Percentiles rank a stretch among this genome's conserved stretches.
Evolutionary conservation across 2,888 invertebrate species (phyloP).

Genomic region (Zaprionus bogoriensis): DNA sequence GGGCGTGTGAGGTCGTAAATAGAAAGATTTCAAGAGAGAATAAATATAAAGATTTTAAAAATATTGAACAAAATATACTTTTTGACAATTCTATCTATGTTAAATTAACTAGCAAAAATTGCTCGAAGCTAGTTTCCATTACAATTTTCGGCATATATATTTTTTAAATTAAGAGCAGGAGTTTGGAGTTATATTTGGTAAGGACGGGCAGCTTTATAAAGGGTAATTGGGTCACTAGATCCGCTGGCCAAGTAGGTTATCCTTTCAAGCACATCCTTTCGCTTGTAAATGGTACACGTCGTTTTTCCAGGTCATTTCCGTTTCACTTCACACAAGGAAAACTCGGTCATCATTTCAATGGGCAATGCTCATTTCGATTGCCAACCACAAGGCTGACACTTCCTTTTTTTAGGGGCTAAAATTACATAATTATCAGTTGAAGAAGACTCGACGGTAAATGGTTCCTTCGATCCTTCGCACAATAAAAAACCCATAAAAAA

Average conservation of each 20-base stretch:
- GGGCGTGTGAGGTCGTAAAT: constrained; percentile 8
- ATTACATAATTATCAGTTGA: constrained; percentile 71
- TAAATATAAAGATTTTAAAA: constrained; percentile 23
- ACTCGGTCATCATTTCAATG: constrained; percentile 43
- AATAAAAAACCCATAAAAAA: constrained; percentile 63
- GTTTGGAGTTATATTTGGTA: constrained; percentile 2
- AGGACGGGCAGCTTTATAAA: background rate
- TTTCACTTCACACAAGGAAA: constrained; percentile 25
- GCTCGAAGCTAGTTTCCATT: too few relatives aligned
- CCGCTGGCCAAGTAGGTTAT: constrained; percentile 48
- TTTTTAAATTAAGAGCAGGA: too few relatives aligned
- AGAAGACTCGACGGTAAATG: constrained; percentile 41
- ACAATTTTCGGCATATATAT: too few relatives aligned
- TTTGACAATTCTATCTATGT: too few relatives aligned
- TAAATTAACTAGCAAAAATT: too few relatives aligned
- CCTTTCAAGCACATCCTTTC: constrained; percentile 54
- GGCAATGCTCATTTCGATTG: constrained; percentile 12
- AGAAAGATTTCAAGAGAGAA: background rate
- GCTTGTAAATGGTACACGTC: constrained; percentile 1
- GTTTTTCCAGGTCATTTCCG: constrained; percentile 65
- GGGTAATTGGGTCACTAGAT: constrained; percentile 52
- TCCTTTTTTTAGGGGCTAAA: constrained; percentile 54
- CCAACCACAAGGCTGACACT: constrained; percentile 58
- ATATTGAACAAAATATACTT: too few relatives aligned
- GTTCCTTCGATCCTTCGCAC: constrained; percentile 10